Conservation (phyloP, 2,888 invertebrate species). For the Lymantria monacha region DNA sequence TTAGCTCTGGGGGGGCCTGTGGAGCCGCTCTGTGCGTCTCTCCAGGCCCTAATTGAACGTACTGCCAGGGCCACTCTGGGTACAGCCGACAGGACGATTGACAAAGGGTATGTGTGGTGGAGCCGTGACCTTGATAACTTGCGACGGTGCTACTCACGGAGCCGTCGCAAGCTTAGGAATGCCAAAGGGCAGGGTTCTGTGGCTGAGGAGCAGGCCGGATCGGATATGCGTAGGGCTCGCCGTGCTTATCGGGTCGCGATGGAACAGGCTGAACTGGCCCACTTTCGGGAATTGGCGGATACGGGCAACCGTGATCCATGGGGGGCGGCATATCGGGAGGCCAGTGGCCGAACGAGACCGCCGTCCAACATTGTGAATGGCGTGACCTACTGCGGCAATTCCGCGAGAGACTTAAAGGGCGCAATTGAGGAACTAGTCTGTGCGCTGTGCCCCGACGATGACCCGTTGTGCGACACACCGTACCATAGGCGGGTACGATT, state of each 20-base stretch:
- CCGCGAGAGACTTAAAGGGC: constrained; percentile 2
- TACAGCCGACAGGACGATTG: neutral
- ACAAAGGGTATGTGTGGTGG: constrained; percentile 10
- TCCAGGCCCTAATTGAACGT: no score
- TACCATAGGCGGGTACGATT: no score
- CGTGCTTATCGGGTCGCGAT: no score
- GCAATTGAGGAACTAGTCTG: constrained; percentile 19
- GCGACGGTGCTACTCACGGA: neutral
- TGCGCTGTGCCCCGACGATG: neutral
- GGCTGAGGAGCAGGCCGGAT: no score
- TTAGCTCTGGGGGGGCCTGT: no score
- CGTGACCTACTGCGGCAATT: constrained; percentile 3
- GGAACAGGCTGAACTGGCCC: no score
- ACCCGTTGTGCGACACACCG: no score
- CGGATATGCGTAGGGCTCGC: no score
- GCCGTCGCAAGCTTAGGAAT: no score
- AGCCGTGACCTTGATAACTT: neutral
- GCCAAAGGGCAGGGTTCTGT: no score
- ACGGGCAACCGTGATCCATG: constrained; percentile 13
- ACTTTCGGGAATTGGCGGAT: neutral
- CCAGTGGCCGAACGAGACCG: constrained; percentile 19
- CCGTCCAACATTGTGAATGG: constrained; percentile 20
- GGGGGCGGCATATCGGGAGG: constrained; percentile 26
- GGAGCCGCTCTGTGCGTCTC: no score
- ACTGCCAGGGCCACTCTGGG: no score